These are phyloP conservation scores for Acanthopagrus latus DNA, from an alignment of 2,797 vertebrate genomes.

Conservation along the genomic window DNA sequence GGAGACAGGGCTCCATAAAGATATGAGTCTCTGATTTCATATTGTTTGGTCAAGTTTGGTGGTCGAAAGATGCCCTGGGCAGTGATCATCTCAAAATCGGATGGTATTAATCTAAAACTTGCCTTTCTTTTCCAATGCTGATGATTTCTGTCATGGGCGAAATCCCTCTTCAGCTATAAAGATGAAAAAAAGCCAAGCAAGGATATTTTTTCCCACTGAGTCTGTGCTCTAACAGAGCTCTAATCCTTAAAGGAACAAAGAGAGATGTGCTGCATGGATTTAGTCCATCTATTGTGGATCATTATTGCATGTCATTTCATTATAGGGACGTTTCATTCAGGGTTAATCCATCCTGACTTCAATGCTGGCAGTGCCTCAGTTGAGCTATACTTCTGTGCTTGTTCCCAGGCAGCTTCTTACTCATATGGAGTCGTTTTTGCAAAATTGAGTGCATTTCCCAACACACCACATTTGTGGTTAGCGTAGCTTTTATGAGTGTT, in stretches of 20 bases:
- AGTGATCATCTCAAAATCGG: too few relatives aligned
- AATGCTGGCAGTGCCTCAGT: constrained; percentile 5
- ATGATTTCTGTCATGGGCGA: too few relatives aligned
- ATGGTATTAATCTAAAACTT: too few relatives aligned
- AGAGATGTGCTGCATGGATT: background rate
- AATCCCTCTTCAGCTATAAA: too few relatives aligned
- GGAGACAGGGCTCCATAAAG: too few relatives aligned
- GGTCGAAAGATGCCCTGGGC: too few relatives aligned
- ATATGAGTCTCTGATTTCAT: too few relatives aligned
- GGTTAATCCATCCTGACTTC: background rate
- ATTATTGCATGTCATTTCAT: constrained; percentile 5
- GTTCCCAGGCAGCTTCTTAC: constrained; percentile 15
- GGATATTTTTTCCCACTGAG: background rate
- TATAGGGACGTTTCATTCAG: constrained; percentile 27
- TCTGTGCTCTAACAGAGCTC: background rate
- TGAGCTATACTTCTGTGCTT: constrained; percentile 13
- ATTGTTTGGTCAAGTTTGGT: too few relatives aligned
- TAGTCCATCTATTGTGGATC: background rate
- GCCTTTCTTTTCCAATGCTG: too few relatives aligned
- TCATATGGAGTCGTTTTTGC: constrained; percentile 48
- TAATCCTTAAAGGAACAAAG: constrained; percentile 2
- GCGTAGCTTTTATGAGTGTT: constrained; percentile 53
- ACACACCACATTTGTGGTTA: constrained; percentile 51
- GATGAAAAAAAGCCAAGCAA: background rate
- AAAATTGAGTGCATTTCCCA: constrained; percentile 56